Evolutionary conservation across 2,113 vertebrate species (phyloP), one percentile per base, ranked within the genome.

Genomic region (Crotophaga sulcirostris): DNA sequence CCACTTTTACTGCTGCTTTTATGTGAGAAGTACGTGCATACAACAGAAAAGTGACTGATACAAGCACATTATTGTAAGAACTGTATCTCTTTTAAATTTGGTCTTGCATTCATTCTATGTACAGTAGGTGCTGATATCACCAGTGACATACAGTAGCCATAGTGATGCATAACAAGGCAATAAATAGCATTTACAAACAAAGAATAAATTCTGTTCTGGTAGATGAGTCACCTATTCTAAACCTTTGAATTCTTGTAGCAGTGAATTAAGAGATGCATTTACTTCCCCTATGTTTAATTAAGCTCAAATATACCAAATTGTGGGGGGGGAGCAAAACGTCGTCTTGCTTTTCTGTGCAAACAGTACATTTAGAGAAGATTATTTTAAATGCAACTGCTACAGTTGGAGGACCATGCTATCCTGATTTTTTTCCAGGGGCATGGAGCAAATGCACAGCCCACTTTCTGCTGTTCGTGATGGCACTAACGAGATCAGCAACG

Each of bases 181-280:
- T 95, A 97, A 97, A 96, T 90, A 96, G 86, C 80, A 89, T 92
- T 96, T 96, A 92, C 89, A 97, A 95, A 96, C 96, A 95, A 95
- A 94, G 90, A 87, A 92, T 83, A 87, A 92, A 93, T 93, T 94
- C 68, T 93, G 25, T 83, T 94, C 94, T 94, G 81, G 23, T 68
- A 56, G 93, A 93, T 96, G 95, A 96, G 74, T 96, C 93, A 94
- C 56, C 64, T 83, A 80, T 63, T 64, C 75, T 68, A 72, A 95
- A 93, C 92, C 94, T 84, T 66, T 76, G 94, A 81, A 83, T 79
- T 88, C 78, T 95, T 11, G 10, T 91, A 52, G 74, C 91, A 87
- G 44, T 89, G 95, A 92, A 96, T 93, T 95, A 86, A 94, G 84
- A 94, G 55, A 93, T 80, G 78, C 84, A 94, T 92, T 84, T 95